Evolutionary conservation across 2,888 invertebrate species (phyloP).

Genomic region (Pelosia muscerda): DNA sequence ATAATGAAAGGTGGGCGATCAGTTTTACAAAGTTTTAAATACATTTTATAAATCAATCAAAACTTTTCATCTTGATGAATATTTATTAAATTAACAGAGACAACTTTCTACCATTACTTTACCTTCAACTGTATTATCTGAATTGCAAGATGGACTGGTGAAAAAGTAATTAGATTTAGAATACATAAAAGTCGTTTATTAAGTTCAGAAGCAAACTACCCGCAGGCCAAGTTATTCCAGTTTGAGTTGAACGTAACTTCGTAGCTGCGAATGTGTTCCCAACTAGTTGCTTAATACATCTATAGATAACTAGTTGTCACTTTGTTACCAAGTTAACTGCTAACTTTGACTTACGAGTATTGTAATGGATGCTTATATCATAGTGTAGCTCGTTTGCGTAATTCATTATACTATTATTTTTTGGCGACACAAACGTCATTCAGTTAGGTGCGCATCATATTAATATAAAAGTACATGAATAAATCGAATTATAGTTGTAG

Average conservation of each 20-base stretch:
- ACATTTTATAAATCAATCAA: conserved; percentile 74
- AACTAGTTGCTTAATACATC: conserved; percentile 47
- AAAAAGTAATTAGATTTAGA: conserved; percentile 24
- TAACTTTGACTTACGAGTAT: conserved; percentile 41
- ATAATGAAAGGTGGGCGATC: conserved; percentile 66
- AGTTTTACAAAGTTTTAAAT: conserved; percentile 67
- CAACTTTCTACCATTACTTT: conserved; percentile 53
- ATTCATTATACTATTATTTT: not conserved
- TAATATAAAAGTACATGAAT: too few relatives aligned
- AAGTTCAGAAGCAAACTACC: conserved; percentile 37
- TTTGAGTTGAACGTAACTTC: conserved; percentile 50
- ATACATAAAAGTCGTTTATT: conserved; percentile 36
- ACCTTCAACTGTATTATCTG: conserved; percentile 35
- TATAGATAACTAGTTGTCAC: conserved; percentile 45
- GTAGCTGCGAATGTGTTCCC: conserved; percentile 50
- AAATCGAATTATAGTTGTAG: too few relatives aligned
- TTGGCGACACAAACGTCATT: not conserved
- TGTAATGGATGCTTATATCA: conserved; percentile 26
- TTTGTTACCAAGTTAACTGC: conserved; percentile 34
- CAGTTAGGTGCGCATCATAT: not conserved
- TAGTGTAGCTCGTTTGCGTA: not conserved
- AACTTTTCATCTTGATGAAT: conserved; percentile 72
- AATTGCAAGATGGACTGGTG: conserved; percentile 30
- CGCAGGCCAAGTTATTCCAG: conserved; percentile 50
- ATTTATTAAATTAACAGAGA: conserved; percentile 58